These are phyloP conservation scores for Styela plicata DNA, from an alignment of 23 tunicate genomes.

Conservation along the genomic window DNA sequence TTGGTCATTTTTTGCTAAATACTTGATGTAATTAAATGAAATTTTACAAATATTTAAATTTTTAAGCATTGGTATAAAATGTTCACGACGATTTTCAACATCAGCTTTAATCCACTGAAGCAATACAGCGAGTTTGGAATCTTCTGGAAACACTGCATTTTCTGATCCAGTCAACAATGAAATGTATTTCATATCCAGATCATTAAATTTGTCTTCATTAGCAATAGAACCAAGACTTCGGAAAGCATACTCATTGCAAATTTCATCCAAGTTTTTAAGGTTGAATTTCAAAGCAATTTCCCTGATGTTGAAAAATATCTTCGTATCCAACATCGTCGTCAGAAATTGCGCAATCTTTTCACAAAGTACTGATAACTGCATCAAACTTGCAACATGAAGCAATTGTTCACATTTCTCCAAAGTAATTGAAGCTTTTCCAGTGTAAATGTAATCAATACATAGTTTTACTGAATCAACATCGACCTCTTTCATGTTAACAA, in stretches of 20 bases:
- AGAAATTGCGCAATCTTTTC: background rate
- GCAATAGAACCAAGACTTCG: background rate
- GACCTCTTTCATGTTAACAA: conserved; percentile 2
- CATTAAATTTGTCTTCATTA: background rate
- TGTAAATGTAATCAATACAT: conserved; percentile 13
- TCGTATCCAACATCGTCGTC: background rate
- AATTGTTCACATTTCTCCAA: background rate
- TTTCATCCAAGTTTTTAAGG: too few species aligned
- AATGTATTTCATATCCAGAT: background rate
- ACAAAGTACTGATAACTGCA: background rate
- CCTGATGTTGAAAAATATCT: background rate
- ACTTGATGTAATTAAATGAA: background rate
- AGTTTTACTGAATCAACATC: conserved; percentile 8
- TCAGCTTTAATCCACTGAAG: background rate
- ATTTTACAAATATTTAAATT: too few species aligned
- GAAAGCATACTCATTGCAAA: background rate
- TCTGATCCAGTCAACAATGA: background rate
- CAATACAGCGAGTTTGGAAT: background rate
- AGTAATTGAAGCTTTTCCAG: conserved; percentile 16
- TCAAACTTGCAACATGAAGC: background rate
- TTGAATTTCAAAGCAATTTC: background rate
- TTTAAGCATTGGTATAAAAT: background rate
- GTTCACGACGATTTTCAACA: background rate
- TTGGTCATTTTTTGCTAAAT: background rate
- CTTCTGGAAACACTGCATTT: background rate